Percentiles rank a stretch among this genome's conserved stretches.
phyloP scores from a whole-genome alignment of 2,113 vertebrate species.

The Urocynchramus pylzowi region DNA sequence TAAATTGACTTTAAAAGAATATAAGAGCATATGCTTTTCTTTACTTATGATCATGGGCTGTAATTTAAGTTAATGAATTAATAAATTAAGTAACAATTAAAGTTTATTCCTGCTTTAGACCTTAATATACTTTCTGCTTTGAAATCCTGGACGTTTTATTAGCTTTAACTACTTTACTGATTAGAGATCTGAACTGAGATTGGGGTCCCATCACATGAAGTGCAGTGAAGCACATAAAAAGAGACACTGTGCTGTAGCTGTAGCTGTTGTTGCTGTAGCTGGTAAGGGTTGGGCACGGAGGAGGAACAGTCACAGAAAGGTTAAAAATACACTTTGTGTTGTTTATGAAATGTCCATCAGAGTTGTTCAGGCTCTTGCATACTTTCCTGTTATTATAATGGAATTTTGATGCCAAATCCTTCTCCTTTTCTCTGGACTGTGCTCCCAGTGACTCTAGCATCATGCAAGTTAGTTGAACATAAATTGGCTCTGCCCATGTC shows the following conservation, averaged over 20 bases:
- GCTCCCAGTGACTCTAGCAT: not conserved
- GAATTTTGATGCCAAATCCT: not conserved
- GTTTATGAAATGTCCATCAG: not conserved
- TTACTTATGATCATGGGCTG: not conserved
- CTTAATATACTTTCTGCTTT: not conserved
- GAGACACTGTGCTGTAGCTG: not conserved
- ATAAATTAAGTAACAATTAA: not conserved
- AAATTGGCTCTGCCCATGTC: not conserved
- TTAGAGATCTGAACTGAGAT: not conserved
- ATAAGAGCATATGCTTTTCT: not conserved
- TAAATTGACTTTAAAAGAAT: not conserved
- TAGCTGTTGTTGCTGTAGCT: not conserved
- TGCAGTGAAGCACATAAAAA: not conserved
- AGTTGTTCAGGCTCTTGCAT: not conserved
- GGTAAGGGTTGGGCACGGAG: not conserved
- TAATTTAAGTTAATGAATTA: not conserved
- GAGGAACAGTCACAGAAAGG: not conserved
- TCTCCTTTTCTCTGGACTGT: not conserved
- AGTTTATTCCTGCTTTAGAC: not conserved
- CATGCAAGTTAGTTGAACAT: rapidly evolving
- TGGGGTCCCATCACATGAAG: not conserved
- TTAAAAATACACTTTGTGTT: not conserved
- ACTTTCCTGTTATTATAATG: not conserved
- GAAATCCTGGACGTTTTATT: not conserved
- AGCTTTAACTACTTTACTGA: not conserved